Base-by-base conservation (phyloP, 1,140 invertebrate genomes). In the Diorhabda carinulata region DNA sequence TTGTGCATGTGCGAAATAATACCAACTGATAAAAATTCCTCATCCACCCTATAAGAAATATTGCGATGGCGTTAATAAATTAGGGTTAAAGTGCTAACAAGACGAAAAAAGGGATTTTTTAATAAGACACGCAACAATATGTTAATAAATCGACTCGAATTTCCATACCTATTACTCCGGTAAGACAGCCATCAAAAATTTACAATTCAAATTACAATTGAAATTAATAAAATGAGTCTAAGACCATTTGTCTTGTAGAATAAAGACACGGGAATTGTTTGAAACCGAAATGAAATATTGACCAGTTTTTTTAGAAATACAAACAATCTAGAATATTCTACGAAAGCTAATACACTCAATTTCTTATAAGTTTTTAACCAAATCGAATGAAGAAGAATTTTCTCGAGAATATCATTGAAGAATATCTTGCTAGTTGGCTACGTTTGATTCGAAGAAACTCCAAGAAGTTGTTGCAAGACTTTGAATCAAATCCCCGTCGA, bases 181-280 rank as follows among this genome's bases (percentile, higher is more conserved):
- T 69, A 72, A 25, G 25, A 25, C 68, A 67, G 71, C 71, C 64
- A 72, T 69, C 71, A 69, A 72, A 72, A 72, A 72, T 72, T 72
- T 72, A 72, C 71, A 72, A 72, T 72, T 72, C 69, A 72, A 67
- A 72, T 72, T 69, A 72, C 61, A 57, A 68, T 67, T 69, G 68
- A 52, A 52, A 52, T 52, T 52, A 52, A 52, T 52, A 52, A 52
- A 52, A n/a, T 8, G 47, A 8, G 47, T 52, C 47, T 52, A 8
- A 52, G 47, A 52, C n/a, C 47, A 52, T 52, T 52, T 52, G 47
- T 52, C n/a, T 52, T 8, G 47, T 25, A 25, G 25, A 25, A 25
- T 25, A 25, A 25, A 25, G 25, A 25, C 25, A 25, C 25, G 25
- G 25, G 25, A 25, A 25, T 25, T 25, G 25, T 25, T 25, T 25